phyloP scores from a whole-genome alignment of 2,797 vertebrate genomes.

The Thamnophis elegans region DNA sequence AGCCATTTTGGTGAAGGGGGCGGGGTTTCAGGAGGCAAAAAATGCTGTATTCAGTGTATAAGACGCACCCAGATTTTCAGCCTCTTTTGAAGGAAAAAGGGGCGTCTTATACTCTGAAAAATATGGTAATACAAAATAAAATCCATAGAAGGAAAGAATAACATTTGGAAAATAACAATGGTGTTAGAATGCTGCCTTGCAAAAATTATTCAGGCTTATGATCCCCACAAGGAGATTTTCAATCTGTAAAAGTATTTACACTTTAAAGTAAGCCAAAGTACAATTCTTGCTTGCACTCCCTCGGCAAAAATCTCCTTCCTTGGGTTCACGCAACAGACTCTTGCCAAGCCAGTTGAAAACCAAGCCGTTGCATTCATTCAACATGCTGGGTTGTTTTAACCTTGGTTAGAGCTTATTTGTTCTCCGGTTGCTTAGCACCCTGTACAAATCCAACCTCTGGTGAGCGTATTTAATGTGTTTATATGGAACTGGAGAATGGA shows the following conservation, averaged over 20 bases:
- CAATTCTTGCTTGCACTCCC: neutral
- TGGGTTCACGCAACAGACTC: neutral
- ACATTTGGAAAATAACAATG: neutral
- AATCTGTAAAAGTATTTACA: neutral
- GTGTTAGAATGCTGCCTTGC: neutral
- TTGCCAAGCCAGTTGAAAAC: neutral
- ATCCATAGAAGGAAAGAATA: neutral
- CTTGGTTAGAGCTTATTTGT: neutral
- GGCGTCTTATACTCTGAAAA: too few species aligned
- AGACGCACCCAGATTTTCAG: too few species aligned
- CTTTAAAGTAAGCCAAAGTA: neutral
- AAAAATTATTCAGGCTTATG: neutral
- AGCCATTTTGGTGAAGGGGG: too few species aligned
- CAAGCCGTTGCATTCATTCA: neutral
- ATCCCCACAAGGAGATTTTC: neutral
- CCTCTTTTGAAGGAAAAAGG: too few species aligned
- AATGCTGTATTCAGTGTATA: too few species aligned
- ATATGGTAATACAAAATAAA: neutral
- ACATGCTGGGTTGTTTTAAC: neutral
- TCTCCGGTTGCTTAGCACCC: neutral
- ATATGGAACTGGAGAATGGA: neutral
- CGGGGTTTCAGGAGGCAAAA: too few species aligned
- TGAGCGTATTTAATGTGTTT: neutral
- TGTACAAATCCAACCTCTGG: neutral
- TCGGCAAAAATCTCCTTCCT: neutral